phyloP scores from a whole-genome alignment of 2,888 invertebrate genomes.

The Paralinhomoeus sp. region DNA sequence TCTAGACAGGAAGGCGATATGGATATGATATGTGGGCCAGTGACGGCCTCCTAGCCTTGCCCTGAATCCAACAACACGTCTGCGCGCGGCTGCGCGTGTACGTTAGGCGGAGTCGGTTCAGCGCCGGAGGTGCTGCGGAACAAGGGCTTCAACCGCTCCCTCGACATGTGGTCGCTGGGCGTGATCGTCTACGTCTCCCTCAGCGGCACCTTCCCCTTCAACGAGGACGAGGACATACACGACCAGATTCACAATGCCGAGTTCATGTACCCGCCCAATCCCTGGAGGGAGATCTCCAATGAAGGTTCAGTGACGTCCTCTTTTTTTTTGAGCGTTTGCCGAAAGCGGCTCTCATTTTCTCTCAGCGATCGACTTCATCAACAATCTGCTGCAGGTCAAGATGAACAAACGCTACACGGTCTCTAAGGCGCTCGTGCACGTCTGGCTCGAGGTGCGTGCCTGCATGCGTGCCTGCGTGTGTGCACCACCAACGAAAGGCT shows the following conservation, averaged over 20 bases:
- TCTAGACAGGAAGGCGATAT: too few species aligned
- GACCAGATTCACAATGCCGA: conserved; percentile 99
- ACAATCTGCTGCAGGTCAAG: conserved; percentile 72
- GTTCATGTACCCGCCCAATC: conserved; percentile 95
- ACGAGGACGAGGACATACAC: conserved; percentile 97
- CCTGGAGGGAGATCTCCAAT: conserved; percentile 85
- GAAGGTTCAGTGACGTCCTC: conserved; percentile 38
- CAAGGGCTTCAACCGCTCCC: conserved; percentile 89
- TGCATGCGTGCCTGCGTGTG: neutral
- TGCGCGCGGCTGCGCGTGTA: too few species aligned
- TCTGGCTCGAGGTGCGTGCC: conserved; percentile 64
- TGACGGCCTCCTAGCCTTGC: too few species aligned
- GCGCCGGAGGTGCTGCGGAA: conserved; percentile 91
- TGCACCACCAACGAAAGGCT: too few species aligned
- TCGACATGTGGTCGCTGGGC: conserved; percentile 99
- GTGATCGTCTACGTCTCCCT: conserved; percentile 95
- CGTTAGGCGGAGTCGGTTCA: conserved; percentile 25
- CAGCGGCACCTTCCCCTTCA: conserved; percentile 96
- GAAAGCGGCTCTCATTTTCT: neutral
- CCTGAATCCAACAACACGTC: too few species aligned
- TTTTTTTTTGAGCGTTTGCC: neutral
- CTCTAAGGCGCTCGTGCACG: conserved; percentile 77
- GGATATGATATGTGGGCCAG: too few species aligned
- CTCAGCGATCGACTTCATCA: conserved; percentile 85
- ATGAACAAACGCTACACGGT: conserved; percentile 30